Evolutionary conservation across 1,140 invertebrate genomes (phyloP).

Genomic region (Dreissena polymorpha): DNA sequence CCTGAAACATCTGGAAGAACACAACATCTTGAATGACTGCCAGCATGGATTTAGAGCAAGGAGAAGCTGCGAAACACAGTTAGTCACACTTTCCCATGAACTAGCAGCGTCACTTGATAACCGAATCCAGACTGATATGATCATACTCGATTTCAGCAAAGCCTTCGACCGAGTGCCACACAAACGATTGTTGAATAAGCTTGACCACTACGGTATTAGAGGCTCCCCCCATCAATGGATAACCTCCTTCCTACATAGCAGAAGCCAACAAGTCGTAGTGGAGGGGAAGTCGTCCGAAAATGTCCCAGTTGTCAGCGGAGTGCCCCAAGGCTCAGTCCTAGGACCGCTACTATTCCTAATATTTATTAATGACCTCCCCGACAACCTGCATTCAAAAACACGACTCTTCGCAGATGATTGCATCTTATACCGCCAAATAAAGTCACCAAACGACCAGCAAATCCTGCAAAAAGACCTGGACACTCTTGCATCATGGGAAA

Average conservation of each 20-base stretch:
- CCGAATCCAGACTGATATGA: constrained; percentile 21
- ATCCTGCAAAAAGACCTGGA: neutral
- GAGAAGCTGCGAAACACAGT: constrained; percentile 30
- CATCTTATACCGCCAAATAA: neutral
- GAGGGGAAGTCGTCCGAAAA: constrained; percentile 24
- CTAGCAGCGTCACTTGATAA: neutral
- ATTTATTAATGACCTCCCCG: constrained; percentile 3
- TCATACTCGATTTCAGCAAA: constrained; percentile 45
- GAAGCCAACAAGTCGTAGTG: constrained; percentile 21
- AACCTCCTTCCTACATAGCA: neutral
- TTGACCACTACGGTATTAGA: neutral
- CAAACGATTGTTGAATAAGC: neutral
- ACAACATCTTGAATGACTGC: constrained; percentile 29
- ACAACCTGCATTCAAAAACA: neutral
- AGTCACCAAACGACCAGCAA: neutral
- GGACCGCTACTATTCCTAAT: neutral
- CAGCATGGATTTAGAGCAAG: constrained; percentile 50
- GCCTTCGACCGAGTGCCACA: constrained; percentile 31
- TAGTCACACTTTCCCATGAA: constrained; percentile 29
- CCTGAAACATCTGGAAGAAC: constrained; percentile 9
- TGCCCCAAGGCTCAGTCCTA: constrained; percentile 12
- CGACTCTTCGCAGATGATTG: neutral
- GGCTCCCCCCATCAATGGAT: neutral
- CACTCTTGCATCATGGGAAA: neutral
- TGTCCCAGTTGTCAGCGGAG: constrained; percentile 26